Base-by-base conservation (phyloP, 2,113 vertebrate species). In the Myodes glareolus region DNA sequence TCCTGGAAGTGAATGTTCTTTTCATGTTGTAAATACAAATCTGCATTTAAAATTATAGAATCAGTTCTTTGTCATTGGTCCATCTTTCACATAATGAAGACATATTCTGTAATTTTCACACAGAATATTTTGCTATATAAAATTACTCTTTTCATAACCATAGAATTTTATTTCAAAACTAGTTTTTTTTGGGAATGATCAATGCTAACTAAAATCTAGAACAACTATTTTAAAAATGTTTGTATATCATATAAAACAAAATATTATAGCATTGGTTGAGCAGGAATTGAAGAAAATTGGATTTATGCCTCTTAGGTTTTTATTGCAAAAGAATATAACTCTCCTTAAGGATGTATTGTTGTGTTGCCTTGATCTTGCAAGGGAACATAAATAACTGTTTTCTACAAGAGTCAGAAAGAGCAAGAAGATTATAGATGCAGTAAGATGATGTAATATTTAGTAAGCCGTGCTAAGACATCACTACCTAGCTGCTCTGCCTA, bases 131-230 rank as follows among this genome's bases (percentile, higher is more conserved):
- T 85, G 31, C 7, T 47, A 61, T 6, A 58, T 39, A 13, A 88
- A 80, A 5, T 33, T 82, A 36, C 7, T 76, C 21, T 84, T 63
- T 9, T 93, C 7, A 93, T 80, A 70, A 75, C 17, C 14, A 45
- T 68, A 77, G 47, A n/a, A 82, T 96, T 93, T 96, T 94, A 82
- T 94, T 97, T 96, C 42, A 88, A 93, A 77, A 31, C 1, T 33
- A 67, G 84, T 87, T 80, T 36, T 36, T 94, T 27, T 10, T 65
- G 45, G 63, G 45, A 94, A 86, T 29, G 5, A 70, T 94, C 11
- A 93, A 5, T 14, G 50, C 80, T 90, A 87, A 82, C 87, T 88
- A 81, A 95, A 86, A 91, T 39, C 61, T 50, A 45, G 73, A 90
- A 81, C 39, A 95, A 55, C 11, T 45, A 47, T 76, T 94, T 96